Base-by-base conservation (phyloP, 2,797 vertebrate species). In the Meda fulgida region DNA sequence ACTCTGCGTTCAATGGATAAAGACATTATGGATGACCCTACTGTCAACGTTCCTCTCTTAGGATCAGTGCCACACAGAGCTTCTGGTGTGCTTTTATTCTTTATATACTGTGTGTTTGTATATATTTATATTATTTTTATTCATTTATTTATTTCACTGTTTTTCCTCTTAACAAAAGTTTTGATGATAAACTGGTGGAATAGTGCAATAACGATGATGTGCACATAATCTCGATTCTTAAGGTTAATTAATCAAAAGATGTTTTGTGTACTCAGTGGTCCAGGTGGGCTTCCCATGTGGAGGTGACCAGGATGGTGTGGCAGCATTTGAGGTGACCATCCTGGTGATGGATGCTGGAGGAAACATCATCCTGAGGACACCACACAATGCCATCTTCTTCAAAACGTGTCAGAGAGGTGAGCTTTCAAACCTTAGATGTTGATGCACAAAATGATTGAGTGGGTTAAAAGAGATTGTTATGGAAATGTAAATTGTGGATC, bases 351-450 rank as follows among this genome's bases (percentile, higher is more conserved):
- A 97, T 88, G 94, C 94, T 46, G 96, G 96, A 89, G 97, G 97
- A 89, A 96, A 94, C 89, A 91, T 96, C 84, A 93, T 97, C 89
- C 95, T 97, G 58, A 94, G 96, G 89, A 97, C 96, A 0, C 97
- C 97, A 46, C 96, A 97, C 78, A 97, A 97, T 0, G 97, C 97
- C 83, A 96, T 97, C 91, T 97, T 97, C 94, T 97, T 97, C 89
- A 97, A 97, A 92, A 97, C 96, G 71, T 97, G 97, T 86, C 96
- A 97, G 83, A 96, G 96, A 96, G 97, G 97, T 97, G 93, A 94
- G 53, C 10, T 67, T 48, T 55, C 36, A 48, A 14, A n/a, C 6
- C 29, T 63, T 38, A 18, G 11, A 60, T 72, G 13, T 23, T 23
- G 1, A 69, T 69, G 75, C 23, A 67, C 40, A 14, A 11, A 38